These are phyloP conservation scores for Blastomussa wellsi DNA, from an alignment of 92 coral and sea anemone species.

Conservation along the genomic window DNA sequence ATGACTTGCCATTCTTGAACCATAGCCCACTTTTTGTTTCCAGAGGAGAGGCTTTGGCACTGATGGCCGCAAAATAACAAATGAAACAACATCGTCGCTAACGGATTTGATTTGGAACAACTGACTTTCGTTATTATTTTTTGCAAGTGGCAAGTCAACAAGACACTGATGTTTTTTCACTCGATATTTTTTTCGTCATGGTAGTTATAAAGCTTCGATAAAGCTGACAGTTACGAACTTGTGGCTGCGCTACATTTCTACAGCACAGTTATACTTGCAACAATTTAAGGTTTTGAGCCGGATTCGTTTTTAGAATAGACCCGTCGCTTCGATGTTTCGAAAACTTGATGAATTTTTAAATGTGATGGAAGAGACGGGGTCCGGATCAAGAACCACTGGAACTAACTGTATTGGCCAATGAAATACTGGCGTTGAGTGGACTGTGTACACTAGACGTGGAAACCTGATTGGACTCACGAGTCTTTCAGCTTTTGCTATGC, in stretches of 20 bases:
- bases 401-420: too few relatives aligned
- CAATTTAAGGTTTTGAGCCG: neutral
- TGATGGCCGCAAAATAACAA: slow-evolving; percentile 20
- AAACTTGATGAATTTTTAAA: neutral
- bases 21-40: slow-evolving; percentile 41
- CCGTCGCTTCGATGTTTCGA: neutral
- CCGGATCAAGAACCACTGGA: neutral
- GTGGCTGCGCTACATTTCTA: neutral
- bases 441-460: neutral
- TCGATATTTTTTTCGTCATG: neutral
- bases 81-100: too few relatives aligned
- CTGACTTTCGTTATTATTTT: neutral
- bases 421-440: neutral
- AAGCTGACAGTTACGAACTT: neutral
- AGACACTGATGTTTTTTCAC: neutral
- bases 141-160: neutral
- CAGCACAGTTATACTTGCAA: neutral
- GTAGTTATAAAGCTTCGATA: neutral
- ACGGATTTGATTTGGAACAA: neutral
- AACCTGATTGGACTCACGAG: neutral
- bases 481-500: neutral
- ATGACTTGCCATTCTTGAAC: slow-evolving; percentile 50
- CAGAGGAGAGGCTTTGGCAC: slow-evolving; percentile 42
- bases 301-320: neutral
- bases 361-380: neutral